These are phyloP conservation scores for Aphelenchoides avenae DNA, from an alignment of 1,140 invertebrate genomes.

Conservation along the genomic window DNA sequence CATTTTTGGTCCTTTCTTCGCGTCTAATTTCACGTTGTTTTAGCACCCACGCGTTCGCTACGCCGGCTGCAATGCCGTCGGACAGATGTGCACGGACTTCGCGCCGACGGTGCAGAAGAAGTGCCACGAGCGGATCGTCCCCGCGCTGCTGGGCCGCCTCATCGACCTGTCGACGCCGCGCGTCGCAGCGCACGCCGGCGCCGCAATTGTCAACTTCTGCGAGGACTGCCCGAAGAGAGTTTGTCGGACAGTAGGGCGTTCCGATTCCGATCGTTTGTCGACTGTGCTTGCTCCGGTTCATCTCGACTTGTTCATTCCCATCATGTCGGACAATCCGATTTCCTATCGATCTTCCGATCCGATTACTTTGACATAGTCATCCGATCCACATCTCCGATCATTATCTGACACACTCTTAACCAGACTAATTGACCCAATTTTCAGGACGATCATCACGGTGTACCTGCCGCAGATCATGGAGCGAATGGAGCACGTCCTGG, in stretches of 20 bases:
- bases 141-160: slow-evolving; percentile 80
- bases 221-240: slow-evolving; percentile 96
- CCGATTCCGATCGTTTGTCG: no score
- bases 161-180: slow-evolving; percentile 85
- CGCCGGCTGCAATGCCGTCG: slow-evolving; percentile 96
- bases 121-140: slow-evolving; percentile 87
- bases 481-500: slow-evolving; percentile 84
- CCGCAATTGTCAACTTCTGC: slow-evolving; percentile 96
- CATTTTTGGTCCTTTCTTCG: no score
- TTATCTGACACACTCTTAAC: not conserved
- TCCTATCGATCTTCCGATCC: no score
- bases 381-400: not conserved
- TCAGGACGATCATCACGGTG: slow-evolving; percentile 74
- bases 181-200: slow-evolving; percentile 76
- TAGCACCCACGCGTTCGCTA: slow-evolving; percentile 84
- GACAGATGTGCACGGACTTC: slow-evolving; percentile 98
- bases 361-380: no score
- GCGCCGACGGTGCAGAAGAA: slow-evolving; percentile 93
- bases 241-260: no score
- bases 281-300: no score
- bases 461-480: slow-evolving; percentile 85
- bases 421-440: no score
- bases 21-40: no score
- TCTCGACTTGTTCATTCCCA: no score
- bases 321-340: no score